A percentile compares a stretch with the other conserved stretches of the same genome.
These are phyloP conservation scores for Narcine bancroftii DNA, from an alignment of 2,113 vertebrate genomes.

Conservation along the genomic window DNA sequence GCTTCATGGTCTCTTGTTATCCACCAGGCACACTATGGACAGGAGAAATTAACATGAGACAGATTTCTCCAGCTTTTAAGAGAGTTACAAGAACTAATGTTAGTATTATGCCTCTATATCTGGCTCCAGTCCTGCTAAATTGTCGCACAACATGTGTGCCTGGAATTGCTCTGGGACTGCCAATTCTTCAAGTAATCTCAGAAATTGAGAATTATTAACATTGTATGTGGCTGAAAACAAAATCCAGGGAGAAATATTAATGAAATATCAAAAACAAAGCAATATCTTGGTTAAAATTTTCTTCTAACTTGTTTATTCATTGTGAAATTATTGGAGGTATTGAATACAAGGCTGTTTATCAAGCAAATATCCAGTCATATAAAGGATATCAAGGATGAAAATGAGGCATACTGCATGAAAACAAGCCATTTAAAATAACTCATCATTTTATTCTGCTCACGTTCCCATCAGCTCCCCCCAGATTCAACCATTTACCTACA, in stretches of 20 bases:
- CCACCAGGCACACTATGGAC: background rate
- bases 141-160: background rate
- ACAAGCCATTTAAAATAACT: no score
- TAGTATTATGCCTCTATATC: background rate
- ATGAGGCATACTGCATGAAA: no score
- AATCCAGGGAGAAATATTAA: background rate
- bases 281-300: background rate
- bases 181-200: background rate
- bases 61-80: background rate
- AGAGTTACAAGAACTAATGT: background rate
- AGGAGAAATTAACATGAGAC: background rate
- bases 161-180: background rate
- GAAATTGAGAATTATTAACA: background rate
- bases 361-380: background rate
- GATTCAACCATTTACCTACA: no score
- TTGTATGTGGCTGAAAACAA: background rate
- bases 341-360: background rate
- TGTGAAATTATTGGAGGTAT: background rate
- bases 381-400: no score
- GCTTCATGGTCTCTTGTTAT: background rate
- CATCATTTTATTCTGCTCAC: no score
- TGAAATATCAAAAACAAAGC: background rate
- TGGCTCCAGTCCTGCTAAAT: background rate
- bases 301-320: background rate
- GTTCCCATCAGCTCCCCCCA: no score